Conservation (phyloP, 2,797 vertebrate genomes). For the Echiichthys vipera region DNA sequence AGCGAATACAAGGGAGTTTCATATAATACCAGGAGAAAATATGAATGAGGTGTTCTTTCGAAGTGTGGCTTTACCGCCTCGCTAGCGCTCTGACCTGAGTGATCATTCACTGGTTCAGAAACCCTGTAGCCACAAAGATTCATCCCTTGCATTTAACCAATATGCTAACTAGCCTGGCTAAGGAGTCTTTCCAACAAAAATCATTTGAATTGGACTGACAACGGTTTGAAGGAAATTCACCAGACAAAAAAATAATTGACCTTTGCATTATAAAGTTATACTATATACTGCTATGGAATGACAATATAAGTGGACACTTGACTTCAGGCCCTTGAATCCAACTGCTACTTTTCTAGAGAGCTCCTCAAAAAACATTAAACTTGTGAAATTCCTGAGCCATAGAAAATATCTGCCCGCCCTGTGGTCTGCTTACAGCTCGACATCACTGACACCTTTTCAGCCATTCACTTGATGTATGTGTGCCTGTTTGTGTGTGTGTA, state of each 20-base stretch:
- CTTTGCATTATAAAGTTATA: slow-evolving; percentile 17
- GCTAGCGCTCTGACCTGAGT: slow-evolving; percentile 49
- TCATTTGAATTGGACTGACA: slow-evolving; percentile 35
- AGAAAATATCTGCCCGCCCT: slow-evolving; percentile 67
- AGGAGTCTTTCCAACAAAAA: slow-evolving; percentile 47
- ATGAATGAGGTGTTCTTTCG: slow-evolving; percentile 55
- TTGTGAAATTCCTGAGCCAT: slow-evolving; percentile 82
- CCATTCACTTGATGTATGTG: slow-evolving; percentile 53
- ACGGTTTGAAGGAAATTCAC: slow-evolving; percentile 3
- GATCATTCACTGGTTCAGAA: slow-evolving; percentile 71
- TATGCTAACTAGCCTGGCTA: slow-evolving; percentile 60
- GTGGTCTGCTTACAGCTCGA: slow-evolving; percentile 64
- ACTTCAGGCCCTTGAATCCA: slow-evolving; percentile 61
- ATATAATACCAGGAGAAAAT: slow-evolving; percentile 70
- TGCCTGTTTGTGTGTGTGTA: slow-evolving; percentile 58
- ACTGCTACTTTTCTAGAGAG: slow-evolving; percentile 72
- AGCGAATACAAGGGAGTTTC: slow-evolving; percentile 70
- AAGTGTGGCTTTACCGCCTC: slow-evolving; percentile 42
- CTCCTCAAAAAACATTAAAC: slow-evolving; percentile 85
- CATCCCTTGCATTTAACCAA: slow-evolving; percentile 54
- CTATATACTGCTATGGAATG: not conserved
- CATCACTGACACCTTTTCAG: slow-evolving; percentile 68
- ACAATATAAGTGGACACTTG: slow-evolving; percentile 39
- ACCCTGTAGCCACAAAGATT: slow-evolving; percentile 50
- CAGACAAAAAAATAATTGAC: slow-evolving; percentile 16